Evolutionary conservation across 2,113 vertebrate genomes (phyloP).

Genomic region (Tupaia tana): DNA sequence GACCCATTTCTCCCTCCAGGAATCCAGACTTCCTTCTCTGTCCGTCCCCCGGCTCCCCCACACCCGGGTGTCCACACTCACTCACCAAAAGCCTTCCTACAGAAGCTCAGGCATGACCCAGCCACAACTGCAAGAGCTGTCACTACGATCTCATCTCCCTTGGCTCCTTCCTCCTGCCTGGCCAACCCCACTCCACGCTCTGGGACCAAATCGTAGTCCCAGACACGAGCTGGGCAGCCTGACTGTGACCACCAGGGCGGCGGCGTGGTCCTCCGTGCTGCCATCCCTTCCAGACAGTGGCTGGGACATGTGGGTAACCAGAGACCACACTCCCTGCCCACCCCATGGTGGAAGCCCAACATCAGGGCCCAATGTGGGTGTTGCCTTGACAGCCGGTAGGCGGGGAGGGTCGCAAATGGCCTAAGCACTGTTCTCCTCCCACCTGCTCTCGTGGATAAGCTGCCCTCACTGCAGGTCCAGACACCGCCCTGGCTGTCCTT

Average conservation of each 20-base stretch:
- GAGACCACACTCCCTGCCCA: background rate
- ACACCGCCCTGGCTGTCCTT: background rate
- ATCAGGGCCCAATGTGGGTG: background rate
- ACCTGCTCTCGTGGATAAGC: background rate
- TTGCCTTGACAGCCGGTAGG: background rate
- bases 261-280: background rate
- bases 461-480: background rate
- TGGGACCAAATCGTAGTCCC: background rate
- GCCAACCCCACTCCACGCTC: background rate
- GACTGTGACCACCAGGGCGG: rapidly evolving
- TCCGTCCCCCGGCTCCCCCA: background rate
- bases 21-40: background rate
- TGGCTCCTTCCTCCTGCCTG: too few species aligned
- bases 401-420: too few species aligned
- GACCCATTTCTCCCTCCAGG: background rate
- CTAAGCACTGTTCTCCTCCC: background rate
- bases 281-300: background rate
- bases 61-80: too few species aligned
- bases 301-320: too few species aligned
- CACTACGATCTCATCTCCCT: background rate
- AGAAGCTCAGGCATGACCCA: background rate
- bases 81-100: background rate
- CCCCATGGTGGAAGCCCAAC: too few species aligned
- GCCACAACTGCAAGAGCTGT: background rate
- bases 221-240: background rate